These are phyloP conservation scores for Catharus fuscescens DNA, from an alignment of 2,113 vertebrate genomes.

Conservation along the genomic window DNA sequence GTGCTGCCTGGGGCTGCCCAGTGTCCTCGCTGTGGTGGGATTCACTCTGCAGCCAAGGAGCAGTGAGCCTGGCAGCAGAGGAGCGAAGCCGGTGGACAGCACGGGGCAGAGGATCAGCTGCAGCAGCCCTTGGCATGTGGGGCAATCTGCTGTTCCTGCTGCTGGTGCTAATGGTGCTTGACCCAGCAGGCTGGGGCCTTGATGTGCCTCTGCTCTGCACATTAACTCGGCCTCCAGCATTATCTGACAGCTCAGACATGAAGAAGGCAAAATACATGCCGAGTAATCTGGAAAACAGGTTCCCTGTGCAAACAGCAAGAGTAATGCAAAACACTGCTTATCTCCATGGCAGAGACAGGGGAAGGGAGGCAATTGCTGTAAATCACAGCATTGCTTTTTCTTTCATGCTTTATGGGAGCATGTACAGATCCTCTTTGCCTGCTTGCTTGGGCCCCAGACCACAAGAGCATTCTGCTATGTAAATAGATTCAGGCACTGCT, in stretches of 20 bases:
- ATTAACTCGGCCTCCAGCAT: neutral
- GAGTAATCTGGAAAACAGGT: neutral
- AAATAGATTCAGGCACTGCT: neutral
- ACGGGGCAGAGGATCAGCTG: neutral
- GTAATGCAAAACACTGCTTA: neutral
- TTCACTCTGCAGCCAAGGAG: neutral
- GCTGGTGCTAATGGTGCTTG: neutral
- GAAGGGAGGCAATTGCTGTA: neutral
- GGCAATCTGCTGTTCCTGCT: neutral
- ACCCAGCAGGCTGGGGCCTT: neutral
- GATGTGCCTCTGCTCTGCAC: neutral
- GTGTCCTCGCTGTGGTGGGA: rapidly evolving
- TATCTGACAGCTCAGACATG: neutral
- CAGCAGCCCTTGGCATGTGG: neutral
- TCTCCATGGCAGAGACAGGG: neutral
- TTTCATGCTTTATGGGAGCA: neutral
- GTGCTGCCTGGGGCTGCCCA: rapidly evolving
- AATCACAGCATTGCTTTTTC: neutral
- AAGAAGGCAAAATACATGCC: neutral
- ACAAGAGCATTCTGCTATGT: neutral
- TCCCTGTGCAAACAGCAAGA: neutral
- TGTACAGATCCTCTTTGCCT: neutral
- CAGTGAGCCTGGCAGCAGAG: neutral
- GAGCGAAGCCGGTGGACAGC: neutral
- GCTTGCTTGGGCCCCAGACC: neutral